Base-by-base conservation (phyloP, 2,888 invertebrate species). In the Ophion costatus region DNA sequence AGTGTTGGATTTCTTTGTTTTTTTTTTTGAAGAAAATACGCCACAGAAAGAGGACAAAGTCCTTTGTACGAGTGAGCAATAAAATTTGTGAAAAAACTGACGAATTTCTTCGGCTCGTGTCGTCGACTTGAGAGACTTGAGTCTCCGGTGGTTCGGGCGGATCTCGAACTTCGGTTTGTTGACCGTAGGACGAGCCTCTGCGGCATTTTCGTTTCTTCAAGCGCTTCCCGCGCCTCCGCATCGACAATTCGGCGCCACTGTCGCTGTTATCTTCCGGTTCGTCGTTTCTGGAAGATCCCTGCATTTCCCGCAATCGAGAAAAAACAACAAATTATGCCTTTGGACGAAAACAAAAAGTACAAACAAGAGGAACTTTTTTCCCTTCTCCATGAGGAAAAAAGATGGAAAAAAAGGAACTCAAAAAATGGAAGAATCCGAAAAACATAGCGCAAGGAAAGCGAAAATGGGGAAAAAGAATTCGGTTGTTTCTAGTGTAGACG, bases 111-210 rank as follows among this genome's bases (percentile, higher is more conserved):
- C 90, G 89, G 4, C 92, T 91, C 7, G 84, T 94, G 90, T 89
- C 95, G 90, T 90, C 96, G 94, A 91, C 93, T 90, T 85, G 95
- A 90, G 86, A 95, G 92, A 83, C 96, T 95, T 89, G 97, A 95
- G 83, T 97, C 95, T 90, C 96, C 92, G 73, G 90, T 2, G 94
- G 97, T 96, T 92, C 97, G 94, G 88, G 96, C 9, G 93, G 91
- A 63, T 94, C 94, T 67, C 94, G 92, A 69, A 94, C 94, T 89
- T 94, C 94, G 38, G 93, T 93, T 84, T 93, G 92, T 70, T 91
- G 93, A 3, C 94, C 91, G 80, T 93, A 93, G 59, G 91, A 87
- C 63, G 93, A 93, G 38, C 91, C 90, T 45, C 93, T 89, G 29
- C 93, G 89, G 69, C 90, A 90, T 75, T 93, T 93, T 45, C 92